Percentiles rank a stretch among this genome's conserved stretches.
Conservation (phyloP, 1,140 invertebrate species). For the Venturia canescens region DNA sequence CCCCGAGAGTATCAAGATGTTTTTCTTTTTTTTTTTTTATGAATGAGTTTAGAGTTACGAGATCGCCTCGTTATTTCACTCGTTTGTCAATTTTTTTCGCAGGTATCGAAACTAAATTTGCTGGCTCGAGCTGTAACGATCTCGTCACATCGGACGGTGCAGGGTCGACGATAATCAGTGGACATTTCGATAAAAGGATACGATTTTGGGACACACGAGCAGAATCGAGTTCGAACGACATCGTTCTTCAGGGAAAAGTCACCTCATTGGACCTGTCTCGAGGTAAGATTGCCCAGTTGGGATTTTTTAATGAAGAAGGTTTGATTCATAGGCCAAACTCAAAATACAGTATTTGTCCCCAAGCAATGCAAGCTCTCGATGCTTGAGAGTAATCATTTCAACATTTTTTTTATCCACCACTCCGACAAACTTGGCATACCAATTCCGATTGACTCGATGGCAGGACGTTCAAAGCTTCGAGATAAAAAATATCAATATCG, state of each 20-base stretch:
- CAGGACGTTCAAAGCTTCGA: neutral
- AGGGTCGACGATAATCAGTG: constrained; percentile 96
- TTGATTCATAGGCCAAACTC: neutral
- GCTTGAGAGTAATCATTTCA: no score
- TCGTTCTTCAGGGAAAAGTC: constrained; percentile 93
- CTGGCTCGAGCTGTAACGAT: constrained; percentile 97
- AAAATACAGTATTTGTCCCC: neutral
- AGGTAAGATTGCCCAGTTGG: constrained; percentile 78
- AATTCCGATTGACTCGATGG: neutral
- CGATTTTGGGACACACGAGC: constrained; percentile 97
- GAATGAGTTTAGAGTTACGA: neutral
- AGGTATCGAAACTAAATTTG: constrained; percentile 97
- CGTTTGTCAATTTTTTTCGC: constrained; percentile 38
- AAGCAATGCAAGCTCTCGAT: no score
- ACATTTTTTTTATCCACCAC: neutral
- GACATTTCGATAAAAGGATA: constrained; percentile 98
- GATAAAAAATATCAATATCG: constrained; percentile 7
- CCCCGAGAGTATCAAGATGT: neutral
- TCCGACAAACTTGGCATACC: neutral
- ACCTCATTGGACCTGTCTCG: constrained; percentile 95
- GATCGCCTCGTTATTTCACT: no score
- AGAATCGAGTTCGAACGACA: constrained; percentile 87
- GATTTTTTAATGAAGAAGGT: neutral
- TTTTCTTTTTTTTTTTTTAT: constrained; percentile 41
- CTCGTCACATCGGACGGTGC: constrained; percentile 91